A percentile compares a stretch with the other conserved stretches of the same genome.
Conservation (phyloP, 2,113 vertebrate genomes). For the Hymenochirus boettgeri region DNA sequence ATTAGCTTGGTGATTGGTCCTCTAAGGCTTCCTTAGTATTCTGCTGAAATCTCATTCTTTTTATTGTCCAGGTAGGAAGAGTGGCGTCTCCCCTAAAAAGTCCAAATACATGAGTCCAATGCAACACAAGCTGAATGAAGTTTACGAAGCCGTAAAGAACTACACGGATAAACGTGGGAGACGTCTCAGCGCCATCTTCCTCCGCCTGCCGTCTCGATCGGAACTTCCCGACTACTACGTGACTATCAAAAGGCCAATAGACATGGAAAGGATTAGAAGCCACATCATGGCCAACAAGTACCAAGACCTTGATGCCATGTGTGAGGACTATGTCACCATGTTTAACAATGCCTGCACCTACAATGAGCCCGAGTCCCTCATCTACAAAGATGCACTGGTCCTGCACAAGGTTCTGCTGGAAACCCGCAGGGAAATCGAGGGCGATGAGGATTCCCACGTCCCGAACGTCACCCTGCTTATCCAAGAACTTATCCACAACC, state of each 20-base stretch:
- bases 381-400: conserved; percentile 93
- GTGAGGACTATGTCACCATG: conserved; percentile 97
- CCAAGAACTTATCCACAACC: conserved; percentile 94
- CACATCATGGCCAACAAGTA: conserved; percentile 98
- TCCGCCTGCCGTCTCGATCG: conserved; percentile 89
- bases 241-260: conserved; percentile 94
- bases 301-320: conserved; percentile 95
- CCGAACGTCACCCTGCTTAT: conserved; percentile 91
- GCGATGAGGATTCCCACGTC: conserved; percentile 88
- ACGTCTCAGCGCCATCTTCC: conserved; percentile 94
- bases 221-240: conserved; percentile 97
- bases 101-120: conserved; percentile 95
- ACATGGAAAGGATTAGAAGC: conserved; percentile 96
- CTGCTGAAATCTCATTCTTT: no score
- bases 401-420: conserved; percentile 91
- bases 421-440: conserved; percentile 88
- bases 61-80: conserved; percentile 79
- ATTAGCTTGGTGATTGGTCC: no score
- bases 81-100: conserved; percentile 90
- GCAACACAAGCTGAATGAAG: conserved; percentile 94
- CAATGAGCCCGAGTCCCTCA: conserved; percentile 93
- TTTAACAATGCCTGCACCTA: conserved; percentile 98
- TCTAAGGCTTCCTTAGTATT: no score
- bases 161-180: conserved; percentile 95
- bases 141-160: conserved; percentile 95